phyloP scores from a whole-genome alignment of 2,888 invertebrate genomes.

The Eremobia ochroleuca region DNA sequence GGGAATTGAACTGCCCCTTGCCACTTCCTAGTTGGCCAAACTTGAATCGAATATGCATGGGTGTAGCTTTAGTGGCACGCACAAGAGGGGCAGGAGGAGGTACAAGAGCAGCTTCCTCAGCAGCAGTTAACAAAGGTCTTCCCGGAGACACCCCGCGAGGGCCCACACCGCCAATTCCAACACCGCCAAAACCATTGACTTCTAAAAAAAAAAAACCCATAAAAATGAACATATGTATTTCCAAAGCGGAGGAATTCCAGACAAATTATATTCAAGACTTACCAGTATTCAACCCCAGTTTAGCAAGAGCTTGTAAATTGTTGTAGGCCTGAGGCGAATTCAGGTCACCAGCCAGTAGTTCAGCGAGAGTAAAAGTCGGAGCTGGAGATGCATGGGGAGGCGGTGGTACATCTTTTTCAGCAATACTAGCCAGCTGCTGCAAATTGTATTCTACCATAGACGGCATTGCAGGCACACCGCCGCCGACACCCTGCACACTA shows the following conservation, averaged over 20 bases:
- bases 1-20: constrained; percentile 98
- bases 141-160: constrained; percentile 90
- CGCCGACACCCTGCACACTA: constrained; percentile 79
- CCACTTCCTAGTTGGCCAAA: constrained; percentile 98
- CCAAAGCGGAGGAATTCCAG: background rate
- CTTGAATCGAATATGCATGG: constrained; percentile 97
- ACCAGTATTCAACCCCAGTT: constrained; percentile 94
- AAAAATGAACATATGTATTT: constrained; percentile 19
- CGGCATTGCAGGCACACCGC: constrained; percentile 85
- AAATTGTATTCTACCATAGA: constrained; percentile 97
- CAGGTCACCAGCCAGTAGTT: constrained; percentile 94
- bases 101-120: constrained; percentile 86
- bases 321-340: constrained; percentile 95
- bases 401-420: constrained; percentile 92
- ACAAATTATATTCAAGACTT: constrained; percentile 69
- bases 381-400: constrained; percentile 90
- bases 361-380: constrained; percentile 94
- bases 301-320: constrained; percentile 97
- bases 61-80: constrained; percentile 94
- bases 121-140: constrained; percentile 84
- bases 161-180: constrained; percentile 87
- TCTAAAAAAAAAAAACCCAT: constrained; percentile 76
- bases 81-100: constrained; percentile 90
- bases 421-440: constrained; percentile 95
- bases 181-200: constrained; percentile 88